Conservation (phyloP, 2,888 invertebrate genomes). For the Ochropacha duplaris region DNA sequence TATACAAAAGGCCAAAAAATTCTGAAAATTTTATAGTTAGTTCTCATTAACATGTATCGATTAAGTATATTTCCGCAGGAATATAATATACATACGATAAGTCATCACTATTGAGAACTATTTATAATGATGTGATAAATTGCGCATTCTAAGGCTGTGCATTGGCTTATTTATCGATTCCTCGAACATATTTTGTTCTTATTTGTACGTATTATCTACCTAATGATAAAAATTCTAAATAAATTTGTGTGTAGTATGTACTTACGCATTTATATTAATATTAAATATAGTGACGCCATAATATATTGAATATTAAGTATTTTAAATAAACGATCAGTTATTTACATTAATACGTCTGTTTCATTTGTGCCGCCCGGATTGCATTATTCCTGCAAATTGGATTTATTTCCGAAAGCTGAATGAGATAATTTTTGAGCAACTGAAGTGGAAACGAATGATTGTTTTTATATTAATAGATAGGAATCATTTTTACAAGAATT, state of each 20-base stretch:
- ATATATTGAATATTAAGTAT: slow-evolving; percentile 28
- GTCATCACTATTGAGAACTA: no score
- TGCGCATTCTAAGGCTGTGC: not conserved
- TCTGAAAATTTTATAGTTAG: no score
- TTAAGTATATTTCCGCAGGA: no score
- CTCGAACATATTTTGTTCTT: not conserved
- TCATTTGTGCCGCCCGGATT: slow-evolving; percentile 1
- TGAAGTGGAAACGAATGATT: not conserved
- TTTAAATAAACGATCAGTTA: slow-evolving; percentile 4
- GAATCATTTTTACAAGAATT: no score
- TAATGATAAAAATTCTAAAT: not conserved
- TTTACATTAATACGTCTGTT: slow-evolving; percentile 13
- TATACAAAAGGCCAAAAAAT: no score
- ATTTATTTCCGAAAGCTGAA: not conserved
- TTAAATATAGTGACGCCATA: slow-evolving; percentile 32
- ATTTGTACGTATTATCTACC: not conserved
- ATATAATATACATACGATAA: no score
- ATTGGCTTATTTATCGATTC: not conserved
- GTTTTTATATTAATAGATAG: no score
- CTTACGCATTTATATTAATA: slow-evolving; percentile 27
- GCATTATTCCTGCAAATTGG: not conserved
- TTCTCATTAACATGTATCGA: no score
- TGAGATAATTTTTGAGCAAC: no score
- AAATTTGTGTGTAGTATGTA: slow-evolving; percentile 4
- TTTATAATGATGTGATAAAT: no score